phyloP scores from a whole-genome alignment of 2,797 vertebrate genomes.

The Octomys mimax region DNA sequence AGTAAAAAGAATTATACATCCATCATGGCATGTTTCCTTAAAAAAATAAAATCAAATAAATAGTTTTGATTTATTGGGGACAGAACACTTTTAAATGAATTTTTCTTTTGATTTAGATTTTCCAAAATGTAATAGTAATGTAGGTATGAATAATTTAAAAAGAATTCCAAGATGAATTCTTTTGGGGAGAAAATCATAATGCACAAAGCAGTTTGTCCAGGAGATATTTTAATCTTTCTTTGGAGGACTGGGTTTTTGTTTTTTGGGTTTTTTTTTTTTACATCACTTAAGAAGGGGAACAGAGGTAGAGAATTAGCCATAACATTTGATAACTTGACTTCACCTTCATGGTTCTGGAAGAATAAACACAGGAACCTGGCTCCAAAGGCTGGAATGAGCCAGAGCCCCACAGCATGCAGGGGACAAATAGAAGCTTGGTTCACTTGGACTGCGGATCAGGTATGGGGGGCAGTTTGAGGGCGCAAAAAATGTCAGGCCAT shows the following conservation, averaged over 20 bases:
- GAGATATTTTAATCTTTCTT: slow-evolving; percentile 47
- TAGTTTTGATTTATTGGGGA: slow-evolving; percentile 14
- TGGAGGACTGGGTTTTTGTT: background rate
- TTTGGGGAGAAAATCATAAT: background rate
- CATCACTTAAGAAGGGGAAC: slow-evolving; percentile 4
- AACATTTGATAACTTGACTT: slow-evolving; percentile 3
- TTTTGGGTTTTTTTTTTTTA: background rate
- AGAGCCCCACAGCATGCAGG: background rate
- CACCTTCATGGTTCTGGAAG: slow-evolving; percentile 12
- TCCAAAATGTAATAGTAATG: slow-evolving; percentile 23
- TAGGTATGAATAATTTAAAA: slow-evolving; percentile 9
- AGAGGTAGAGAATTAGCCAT: slow-evolving; percentile 3
- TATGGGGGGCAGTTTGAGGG: background rate
- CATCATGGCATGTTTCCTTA: background rate
- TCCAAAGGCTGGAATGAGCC: background rate
- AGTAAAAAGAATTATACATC: background rate
- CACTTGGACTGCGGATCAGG: background rate
- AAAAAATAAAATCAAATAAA: slow-evolving; percentile 34
- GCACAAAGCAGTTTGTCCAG: slow-evolving; percentile 34
- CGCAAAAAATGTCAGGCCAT: background rate
- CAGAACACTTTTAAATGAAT: background rate
- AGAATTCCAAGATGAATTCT: slow-evolving; percentile 25
- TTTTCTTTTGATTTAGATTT: slow-evolving; percentile 41
- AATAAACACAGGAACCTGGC: background rate
- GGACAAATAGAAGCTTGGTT: background rate